Conservation (phyloP, 2,797 vertebrate genomes). For the Pogonophryne albipinna region DNA sequence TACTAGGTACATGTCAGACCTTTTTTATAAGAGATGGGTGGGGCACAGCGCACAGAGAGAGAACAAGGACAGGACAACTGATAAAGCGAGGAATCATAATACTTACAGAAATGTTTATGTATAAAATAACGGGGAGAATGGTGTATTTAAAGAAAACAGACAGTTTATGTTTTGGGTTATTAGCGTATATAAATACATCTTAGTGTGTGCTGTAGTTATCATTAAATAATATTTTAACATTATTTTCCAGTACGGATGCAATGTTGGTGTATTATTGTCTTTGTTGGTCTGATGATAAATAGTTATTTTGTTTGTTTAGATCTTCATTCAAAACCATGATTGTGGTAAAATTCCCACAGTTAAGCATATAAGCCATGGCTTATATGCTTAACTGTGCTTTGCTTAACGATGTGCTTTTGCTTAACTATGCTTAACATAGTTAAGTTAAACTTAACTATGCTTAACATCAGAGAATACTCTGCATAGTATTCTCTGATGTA, state of each 20-base stretch:
- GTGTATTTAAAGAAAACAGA: neutral
- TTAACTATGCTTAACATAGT: too few relatives aligned
- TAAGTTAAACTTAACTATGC: too few relatives aligned
- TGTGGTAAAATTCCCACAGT: neutral
- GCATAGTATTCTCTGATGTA: neutral
- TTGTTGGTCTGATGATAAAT: neutral
- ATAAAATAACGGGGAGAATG: constrained; percentile 1
- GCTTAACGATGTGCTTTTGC: too few relatives aligned
- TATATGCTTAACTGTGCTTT: too few relatives aligned
- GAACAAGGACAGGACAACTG: constrained; percentile 16
- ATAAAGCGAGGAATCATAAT: constrained; percentile 11
- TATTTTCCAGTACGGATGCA: too few relatives aligned
- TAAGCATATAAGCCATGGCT: neutral
- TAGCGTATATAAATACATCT: too few relatives aligned
- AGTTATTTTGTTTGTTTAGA: neutral
- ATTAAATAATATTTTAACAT: too few relatives aligned
- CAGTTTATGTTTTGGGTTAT: neutral
- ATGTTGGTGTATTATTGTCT: neutral
- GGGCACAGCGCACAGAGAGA: constrained; percentile 9
- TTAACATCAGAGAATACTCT: too few relatives aligned
- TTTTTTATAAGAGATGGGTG: constrained; percentile 55
- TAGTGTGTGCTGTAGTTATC: too few relatives aligned
- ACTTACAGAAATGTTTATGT: constrained; percentile 2
- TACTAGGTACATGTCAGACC: constrained; percentile 59
- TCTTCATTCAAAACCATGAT: neutral